Conservation (phyloP, 2,888 invertebrate genomes). For the Tipula confusa region DNA sequence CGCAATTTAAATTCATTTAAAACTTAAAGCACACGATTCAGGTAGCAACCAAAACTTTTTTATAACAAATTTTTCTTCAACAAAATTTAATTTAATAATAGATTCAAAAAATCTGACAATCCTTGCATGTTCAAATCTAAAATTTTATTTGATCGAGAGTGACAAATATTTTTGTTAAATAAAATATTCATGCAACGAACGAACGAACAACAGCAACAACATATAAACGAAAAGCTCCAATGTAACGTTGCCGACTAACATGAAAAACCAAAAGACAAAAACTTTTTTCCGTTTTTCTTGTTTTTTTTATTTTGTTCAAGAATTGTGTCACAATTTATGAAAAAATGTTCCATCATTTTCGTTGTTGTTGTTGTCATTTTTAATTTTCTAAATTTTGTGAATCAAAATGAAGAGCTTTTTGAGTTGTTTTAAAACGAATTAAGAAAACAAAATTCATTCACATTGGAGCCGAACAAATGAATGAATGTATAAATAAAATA, state of each 20-base stretch:
- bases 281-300: no score
- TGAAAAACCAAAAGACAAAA: background rate
- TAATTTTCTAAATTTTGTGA: background rate
- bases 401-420: background rate
- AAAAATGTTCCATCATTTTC: background rate
- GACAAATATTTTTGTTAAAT: constrained; percentile 5
- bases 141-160: background rate
- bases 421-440: background rate
- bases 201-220: background rate
- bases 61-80: no score
- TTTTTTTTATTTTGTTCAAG: background rate
- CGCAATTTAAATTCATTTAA: no score
- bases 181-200: background rate
- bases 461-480: background rate
- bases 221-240: background rate
- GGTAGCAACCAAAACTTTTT: no score
- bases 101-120: background rate
- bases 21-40: no score
- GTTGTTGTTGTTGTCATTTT: background rate
- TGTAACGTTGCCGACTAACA: background rate
- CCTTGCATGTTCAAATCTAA: background rate
- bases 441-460: background rate
- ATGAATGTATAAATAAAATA: background rate
- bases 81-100: no score
- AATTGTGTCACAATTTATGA: background rate